Evolutionary conservation across 37 sponge, comb jelly and placozoan genomes (phyloP).

Genomic region (Tethya wilhelma): DNA sequence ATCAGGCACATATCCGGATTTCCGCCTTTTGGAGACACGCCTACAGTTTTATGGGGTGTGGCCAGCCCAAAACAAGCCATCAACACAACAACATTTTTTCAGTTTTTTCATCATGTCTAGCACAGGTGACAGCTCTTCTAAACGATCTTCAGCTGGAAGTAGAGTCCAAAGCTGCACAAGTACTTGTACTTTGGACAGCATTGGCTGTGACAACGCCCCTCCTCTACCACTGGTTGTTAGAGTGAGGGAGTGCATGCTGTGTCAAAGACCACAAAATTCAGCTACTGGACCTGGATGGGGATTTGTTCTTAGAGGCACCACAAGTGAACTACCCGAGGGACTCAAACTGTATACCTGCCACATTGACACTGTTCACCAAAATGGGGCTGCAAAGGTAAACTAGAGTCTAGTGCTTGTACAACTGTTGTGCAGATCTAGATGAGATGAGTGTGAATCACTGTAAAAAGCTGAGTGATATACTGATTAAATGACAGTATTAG

Average conservation of each 20-base stretch:
- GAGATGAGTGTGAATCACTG: too few species aligned
- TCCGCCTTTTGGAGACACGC: too few species aligned
- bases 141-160: too few species aligned
- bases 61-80: too few species aligned
- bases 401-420: not conserved
- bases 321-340: conserved; percentile 41
- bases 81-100: too few species aligned
- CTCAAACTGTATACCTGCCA: conserved; percentile 53
- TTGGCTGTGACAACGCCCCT: conserved; percentile 10
- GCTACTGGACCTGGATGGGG: conserved; percentile 35
- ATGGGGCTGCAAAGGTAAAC: conserved; percentile 52
- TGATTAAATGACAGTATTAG: too few species aligned
- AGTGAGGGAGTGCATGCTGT: conserved; percentile 1
- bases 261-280: conserved; percentile 4
- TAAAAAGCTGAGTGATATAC: too few species aligned
- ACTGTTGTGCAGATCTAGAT: too few species aligned
- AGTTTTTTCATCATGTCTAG: too few species aligned
- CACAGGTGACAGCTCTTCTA: too few species aligned
- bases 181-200: conserved; percentile 16
- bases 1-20: too few species aligned
- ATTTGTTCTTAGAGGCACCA: conserved; percentile 46
- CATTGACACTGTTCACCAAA: conserved; percentile 45
- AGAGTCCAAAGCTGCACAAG: conserved; percentile 21
- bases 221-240: conserved; percentile 16
- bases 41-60: too few species aligned